Base-by-base conservation (phyloP, 2,888 invertebrate species). In the Cacoxenus indagator region DNA sequence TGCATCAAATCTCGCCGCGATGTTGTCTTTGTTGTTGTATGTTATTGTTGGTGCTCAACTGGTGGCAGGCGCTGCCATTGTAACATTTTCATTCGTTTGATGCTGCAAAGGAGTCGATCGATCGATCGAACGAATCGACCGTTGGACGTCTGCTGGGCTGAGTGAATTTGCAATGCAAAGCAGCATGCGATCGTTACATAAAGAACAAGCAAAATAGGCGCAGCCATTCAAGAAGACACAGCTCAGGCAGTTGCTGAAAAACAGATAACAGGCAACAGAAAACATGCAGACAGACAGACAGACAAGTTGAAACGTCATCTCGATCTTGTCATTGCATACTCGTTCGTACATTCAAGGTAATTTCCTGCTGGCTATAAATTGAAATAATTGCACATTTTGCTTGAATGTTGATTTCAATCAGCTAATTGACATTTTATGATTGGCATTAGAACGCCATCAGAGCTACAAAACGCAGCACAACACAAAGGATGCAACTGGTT, bases 401-500 rank as follows among this genome's bases (percentile, higher is more conserved):
- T 26, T 45, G 37, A 37, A 51, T 74, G 68, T 70, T 75, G 81
- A 81, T 81, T 77, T 77, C 76, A 70, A 79, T 79, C 80, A 75
- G 73, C 74, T 81, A 81, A 81, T 81, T 81, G 80, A 78, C 80
- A 75, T 81, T 81, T 80, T 81, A 81, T 81, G 80, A 80, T 76
- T 64, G 71, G 72, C 79, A 76, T 73, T 71, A 72, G 67, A 66
- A 68, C 51, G n/a, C 64, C 43, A 37, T 22, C 45, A 17, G 14
- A 43, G 4, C 14, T 45, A 24, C 61, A 24, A 22, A 31, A 61
- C 43, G 22, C 19, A 61, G 19, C 45, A 43, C 14, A 51, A 51
- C 51, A 22, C 22, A 19, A 51, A 37, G 8, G 22, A 51, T 8
- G 9, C 37, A 37, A 29, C 17, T 51, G 65, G 8, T 1, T 64